Evolutionary conservation across 2,888 invertebrate genomes (phyloP).

Genomic region (Empis livida): DNA sequence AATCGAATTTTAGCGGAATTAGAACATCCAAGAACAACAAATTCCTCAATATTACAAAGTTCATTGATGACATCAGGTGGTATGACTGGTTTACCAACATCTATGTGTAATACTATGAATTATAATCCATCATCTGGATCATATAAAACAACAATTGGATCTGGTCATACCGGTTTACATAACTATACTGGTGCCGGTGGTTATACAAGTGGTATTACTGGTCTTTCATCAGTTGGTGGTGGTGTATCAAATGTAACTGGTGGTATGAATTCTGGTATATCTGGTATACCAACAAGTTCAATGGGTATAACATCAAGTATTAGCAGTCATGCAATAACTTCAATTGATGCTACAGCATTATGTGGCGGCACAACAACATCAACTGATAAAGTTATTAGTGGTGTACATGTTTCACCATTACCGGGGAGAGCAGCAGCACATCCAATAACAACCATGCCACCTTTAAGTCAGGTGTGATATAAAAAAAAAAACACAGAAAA

Average conservation of each 20-base stretch:
- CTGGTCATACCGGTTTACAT: conserved; percentile 2
- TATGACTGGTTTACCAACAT: conserved; percentile 10
- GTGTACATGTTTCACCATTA: conserved; percentile 31
- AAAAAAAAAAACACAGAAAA: background rate
- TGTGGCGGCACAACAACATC: conserved; percentile 34
- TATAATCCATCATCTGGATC: background rate
- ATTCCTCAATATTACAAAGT: conserved; percentile 28
- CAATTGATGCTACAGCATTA: conserved; percentile 38
- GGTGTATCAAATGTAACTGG: conserved; percentile 25
- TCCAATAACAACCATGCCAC: conserved; percentile 37
- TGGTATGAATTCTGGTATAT: conserved; percentile 9
- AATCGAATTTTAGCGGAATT: conserved; percentile 80
- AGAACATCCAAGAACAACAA: conserved; percentile 58
- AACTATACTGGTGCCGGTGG: conserved; percentile 4
- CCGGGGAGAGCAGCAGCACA: conserved; percentile 36
- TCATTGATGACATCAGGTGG: conserved; percentile 23
- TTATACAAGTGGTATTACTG: conserved; percentile 4
- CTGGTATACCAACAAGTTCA: conserved; percentile 19
- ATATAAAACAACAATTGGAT: background rate
- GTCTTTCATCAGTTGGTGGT: conserved; percentile 7
- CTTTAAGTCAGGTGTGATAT: conserved; percentile 33
- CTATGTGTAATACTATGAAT: conserved; percentile 2
- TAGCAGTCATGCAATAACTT: conserved; percentile 50
- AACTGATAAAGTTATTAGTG: conserved; percentile 37
- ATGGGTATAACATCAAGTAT: conserved; percentile 49